phyloP scores from a whole-genome alignment of 2,888 invertebrate species.

The Catocala nupta region DNA sequence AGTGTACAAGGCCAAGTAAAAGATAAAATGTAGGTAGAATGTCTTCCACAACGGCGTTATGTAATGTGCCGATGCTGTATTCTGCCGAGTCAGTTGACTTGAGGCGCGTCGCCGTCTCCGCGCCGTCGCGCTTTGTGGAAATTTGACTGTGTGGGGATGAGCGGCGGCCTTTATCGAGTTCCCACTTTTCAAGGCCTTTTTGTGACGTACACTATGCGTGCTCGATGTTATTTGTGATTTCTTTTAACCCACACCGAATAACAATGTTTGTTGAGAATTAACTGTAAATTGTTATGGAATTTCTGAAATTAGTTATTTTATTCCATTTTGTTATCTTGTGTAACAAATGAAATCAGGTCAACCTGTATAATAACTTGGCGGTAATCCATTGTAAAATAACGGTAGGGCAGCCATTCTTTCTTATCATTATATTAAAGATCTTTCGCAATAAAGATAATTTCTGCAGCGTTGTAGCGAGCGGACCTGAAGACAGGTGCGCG shows the following conservation, averaged over 20 bases:
- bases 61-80: conserved; percentile 29
- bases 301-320: background rate
- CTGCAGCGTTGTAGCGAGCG: too few relatives aligned
- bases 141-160: conserved; percentile 14
- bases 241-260: background rate
- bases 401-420: too few relatives aligned
- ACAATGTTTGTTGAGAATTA: background rate
- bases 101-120: conserved; percentile 6
- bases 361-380: too few relatives aligned
- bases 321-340: background rate
- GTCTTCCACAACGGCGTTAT: conserved; percentile 31
- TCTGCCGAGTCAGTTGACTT: conserved; percentile 23
- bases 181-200: conserved; percentile 9
- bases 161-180: conserved; percentile 11
- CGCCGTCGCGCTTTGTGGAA: background rate
- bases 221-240: background rate
- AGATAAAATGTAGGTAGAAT: conserved; percentile 27
- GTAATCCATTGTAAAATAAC: too few relatives aligned
- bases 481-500: too few relatives aligned
- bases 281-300: background rate
- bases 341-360: too few relatives aligned
- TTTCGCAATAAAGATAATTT: too few relatives aligned
- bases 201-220: conserved; percentile 3
- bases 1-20: conserved; percentile 23
- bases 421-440: too few relatives aligned